Evolutionary conservation across 2,888 invertebrate species (phyloP), one percentile per base, ranked within the genome.

Genomic region (Drosophila sordidula): DNA sequence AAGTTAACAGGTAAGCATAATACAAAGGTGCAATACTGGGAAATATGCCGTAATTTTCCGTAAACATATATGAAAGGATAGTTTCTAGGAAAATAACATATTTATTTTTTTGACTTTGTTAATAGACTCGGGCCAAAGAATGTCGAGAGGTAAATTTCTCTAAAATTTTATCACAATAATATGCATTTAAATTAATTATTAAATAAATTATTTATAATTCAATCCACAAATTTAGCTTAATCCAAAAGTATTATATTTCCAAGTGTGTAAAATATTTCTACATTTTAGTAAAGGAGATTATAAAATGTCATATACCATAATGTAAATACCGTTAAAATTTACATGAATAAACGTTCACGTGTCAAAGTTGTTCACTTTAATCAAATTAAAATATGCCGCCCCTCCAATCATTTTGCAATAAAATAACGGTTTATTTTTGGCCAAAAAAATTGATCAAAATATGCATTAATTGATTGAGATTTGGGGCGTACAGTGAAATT

Each of bases 351-450:
- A 71, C 29, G 49, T 70, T 63, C 52, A 64, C 68, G 56, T 71
- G 62, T 65, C 72, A 75, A 63, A 71, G 54, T 66, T 64, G 52
- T 83, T 69, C 51, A 47, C 57, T 52, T 72, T 80, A 82, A 86
- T 80, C 68, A 70, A 86, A 86, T 86, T 62, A 81, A 77, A 77
- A 76, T 71, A 56, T 59, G 34, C 39, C 58, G 45, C 32, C 25
- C 44, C 41, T 62, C 11, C 45, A 32, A 47, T n/a, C 11, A 9
- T 25, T 34, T 34, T n/a, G 12, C 6, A 36, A 55, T 41, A 29
- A 41, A 54, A 38, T 12, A 56, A 26, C 47, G 8, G 16, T 47
- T 46, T 25, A 38, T 22, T 45, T 46, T 9, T 41, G 41, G 29
- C 9, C 32, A 29, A 34, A 36, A 34, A 38, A 52, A 38, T 36